Percentiles rank a stretch among this genome's conserved stretches.
phyloP scores from a whole-genome alignment of 2,888 invertebrate genomes.

The Hedychridium roseum region DNA sequence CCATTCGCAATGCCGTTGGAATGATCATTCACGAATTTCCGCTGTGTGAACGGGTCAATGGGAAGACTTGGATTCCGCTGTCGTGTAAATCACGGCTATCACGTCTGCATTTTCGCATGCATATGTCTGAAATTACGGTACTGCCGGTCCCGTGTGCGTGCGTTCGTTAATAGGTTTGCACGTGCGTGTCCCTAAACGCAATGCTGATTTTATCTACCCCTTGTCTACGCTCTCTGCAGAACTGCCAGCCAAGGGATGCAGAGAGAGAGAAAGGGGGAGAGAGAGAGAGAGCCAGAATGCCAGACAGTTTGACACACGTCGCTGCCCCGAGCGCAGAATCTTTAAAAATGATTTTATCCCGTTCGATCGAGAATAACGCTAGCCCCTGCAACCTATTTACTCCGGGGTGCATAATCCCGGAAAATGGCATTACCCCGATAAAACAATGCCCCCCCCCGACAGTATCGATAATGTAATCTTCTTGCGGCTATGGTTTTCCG shows the following conservation, averaged over 20 bases:
- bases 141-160: conserved; percentile 23
- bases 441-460: too few relatives aligned
- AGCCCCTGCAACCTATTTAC: too few relatives aligned
- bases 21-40: too few relatives aligned
- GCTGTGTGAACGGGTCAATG: conserved; percentile 19
- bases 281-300: too few relatives aligned
- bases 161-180: conserved; percentile 47
- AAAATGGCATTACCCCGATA: too few relatives aligned
- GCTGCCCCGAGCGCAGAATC: conserved; percentile 14
- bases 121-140: conserved; percentile 4
- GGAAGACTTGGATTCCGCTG: conserved; percentile 23
- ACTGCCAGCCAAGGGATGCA: conserved; percentile 7
- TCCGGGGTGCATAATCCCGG: too few relatives aligned
- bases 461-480: too few relatives aligned
- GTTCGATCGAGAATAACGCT: conserved; percentile 23
- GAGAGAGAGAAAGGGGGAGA: too few relatives aligned
- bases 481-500: too few relatives aligned
- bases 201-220: conserved; percentile 55
- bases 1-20: too few relatives aligned
- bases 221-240: conserved; percentile 23
- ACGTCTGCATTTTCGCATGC: conserved; percentile 1
- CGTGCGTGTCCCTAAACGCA: conserved; percentile 48
- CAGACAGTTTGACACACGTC: conserved; percentile 43
- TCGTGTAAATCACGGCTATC: conserved; percentile 31
- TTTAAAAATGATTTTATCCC: too few relatives aligned